A percentile compares a stretch with the other conserved stretches of the same genome.
Conservation (phyloP, 2,888 invertebrate species). For the Tinea semifulvella region DNA sequence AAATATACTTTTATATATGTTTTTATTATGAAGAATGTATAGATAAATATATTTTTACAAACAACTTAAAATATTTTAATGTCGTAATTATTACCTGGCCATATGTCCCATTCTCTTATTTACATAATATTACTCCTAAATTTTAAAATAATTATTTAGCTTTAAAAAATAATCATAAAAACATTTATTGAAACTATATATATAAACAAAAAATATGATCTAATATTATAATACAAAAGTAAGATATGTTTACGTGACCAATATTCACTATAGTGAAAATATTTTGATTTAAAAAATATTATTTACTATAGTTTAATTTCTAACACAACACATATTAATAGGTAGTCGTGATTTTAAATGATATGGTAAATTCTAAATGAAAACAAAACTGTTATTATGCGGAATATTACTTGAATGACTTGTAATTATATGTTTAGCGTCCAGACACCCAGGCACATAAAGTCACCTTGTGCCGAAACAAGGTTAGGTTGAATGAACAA, state of each 20-base stretch:
- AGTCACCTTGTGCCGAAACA: slow-evolving; percentile 61
- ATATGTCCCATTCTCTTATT: background rate
- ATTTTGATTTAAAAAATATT: slow-evolving; percentile 1
- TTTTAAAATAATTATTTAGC: slow-evolving; percentile 1
- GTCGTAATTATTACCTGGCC: background rate
- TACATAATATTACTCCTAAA: background rate
- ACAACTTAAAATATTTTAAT: background rate
- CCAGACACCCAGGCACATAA: slow-evolving; percentile 59
- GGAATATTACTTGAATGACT: slow-evolving; percentile 48
- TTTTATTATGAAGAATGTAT: slow-evolving; percentile 10
- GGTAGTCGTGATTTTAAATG: slow-evolving; percentile 30
- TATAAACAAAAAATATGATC: background rate
- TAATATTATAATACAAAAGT: slow-evolving; percentile 1
- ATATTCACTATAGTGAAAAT: slow-evolving; percentile 8
- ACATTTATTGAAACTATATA: background rate
- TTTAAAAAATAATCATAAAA: background rate
- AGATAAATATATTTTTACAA: slow-evolving; percentile 1
- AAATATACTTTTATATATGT: slow-evolving; percentile 10
- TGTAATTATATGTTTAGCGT: slow-evolving; percentile 59
- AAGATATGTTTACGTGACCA: slow-evolving; percentile 5
- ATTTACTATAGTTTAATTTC: background rate
- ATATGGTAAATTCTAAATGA: slow-evolving; percentile 45
- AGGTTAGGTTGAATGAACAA: slow-evolving; percentile 61
- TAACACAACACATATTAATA: slow-evolving; percentile 10
- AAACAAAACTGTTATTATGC: slow-evolving; percentile 37